Base-by-base conservation (phyloP, 1,140 invertebrate genomes). In the Lepidurus couesii region DNA sequence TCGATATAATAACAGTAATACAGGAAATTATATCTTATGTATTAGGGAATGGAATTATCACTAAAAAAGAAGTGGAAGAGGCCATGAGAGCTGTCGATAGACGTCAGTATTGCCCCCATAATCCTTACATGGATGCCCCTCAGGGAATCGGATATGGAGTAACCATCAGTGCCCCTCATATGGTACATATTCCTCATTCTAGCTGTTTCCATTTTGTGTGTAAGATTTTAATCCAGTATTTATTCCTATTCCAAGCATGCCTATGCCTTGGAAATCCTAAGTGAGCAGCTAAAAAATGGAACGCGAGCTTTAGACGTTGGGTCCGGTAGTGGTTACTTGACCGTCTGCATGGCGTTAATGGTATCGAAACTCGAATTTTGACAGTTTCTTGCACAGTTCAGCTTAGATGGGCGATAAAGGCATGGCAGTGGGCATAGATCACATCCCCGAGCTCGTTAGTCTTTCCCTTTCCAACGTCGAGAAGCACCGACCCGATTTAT, bases 111-210 rank as follows among this genome's bases (percentile, higher is more conserved):
- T 90, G 89, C 79, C 88, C 86, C 79, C 82, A 82, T 83, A 91
- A 91, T 86, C 91, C 95, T 1, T 89, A 89, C 82, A 79, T 92
- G 83, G 96, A 98, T 87, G 89, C 93, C 45, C 96, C 96, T 0
- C 95, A 95, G 85, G 88, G 89, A 45, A 96, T 96, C 83, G 94
- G 94, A 65, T 95, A 89, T 84, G 92, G 93, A 65, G 97, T 95
- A 5, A 99, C 97, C 1, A 98, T 98, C 77, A 96, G 94, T 89
- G 97, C 97, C 78, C 97, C 97, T 75, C 97, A 99, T 86, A 99
- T 99, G 97, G 95, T 97, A 88, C 86, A 44, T 44, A 24, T 73
- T 73, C 4, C 16, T 6, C 1, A 73, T 73, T 16, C 65, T 24
- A 24, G 24, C 24, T 24, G 34, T 34, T 34, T 34, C 34, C 34